Conservation (phyloP, 1,140 invertebrate genomes). For the Ganaspis sp. region DNA sequence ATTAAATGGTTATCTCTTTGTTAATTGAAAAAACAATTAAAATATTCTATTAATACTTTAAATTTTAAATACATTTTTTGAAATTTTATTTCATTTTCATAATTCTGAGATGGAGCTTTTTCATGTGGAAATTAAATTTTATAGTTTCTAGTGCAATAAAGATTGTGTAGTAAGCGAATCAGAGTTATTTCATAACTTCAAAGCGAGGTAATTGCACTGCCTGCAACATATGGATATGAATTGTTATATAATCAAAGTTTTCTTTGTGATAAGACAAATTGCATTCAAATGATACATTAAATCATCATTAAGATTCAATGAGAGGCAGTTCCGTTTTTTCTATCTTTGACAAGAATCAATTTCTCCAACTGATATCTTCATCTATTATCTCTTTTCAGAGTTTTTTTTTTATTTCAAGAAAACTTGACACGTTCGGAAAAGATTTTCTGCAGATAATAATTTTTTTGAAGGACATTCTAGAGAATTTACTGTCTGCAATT, state of each 20-base stretch:
- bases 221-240: neutral
- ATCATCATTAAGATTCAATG: constrained; percentile 12
- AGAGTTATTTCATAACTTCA: neutral
- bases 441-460: too few relatives aligned
- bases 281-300: constrained; percentile 34
- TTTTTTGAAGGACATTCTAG: too few relatives aligned
- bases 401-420: neutral
- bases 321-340: neutral
- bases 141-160: neutral
- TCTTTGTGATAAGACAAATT: constrained; percentile 39
- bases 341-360: neutral
- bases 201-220: neutral
- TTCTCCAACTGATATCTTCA: neutral
- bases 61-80: too few relatives aligned
- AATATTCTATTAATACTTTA: too few relatives aligned
- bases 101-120: neutral
- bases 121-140: neutral
- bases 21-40: too few relatives aligned
- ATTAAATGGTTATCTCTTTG: too few relatives aligned
- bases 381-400: neutral
- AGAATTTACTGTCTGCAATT: too few relatives aligned
- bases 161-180: neutral
- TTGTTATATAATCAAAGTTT: constrained; percentile 5
- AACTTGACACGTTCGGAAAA: too few relatives aligned
- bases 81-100: too few relatives aligned